Evolutionary conservation across 2,113 vertebrate species (phyloP).

Genomic region (Trogon melanurus): DNA sequence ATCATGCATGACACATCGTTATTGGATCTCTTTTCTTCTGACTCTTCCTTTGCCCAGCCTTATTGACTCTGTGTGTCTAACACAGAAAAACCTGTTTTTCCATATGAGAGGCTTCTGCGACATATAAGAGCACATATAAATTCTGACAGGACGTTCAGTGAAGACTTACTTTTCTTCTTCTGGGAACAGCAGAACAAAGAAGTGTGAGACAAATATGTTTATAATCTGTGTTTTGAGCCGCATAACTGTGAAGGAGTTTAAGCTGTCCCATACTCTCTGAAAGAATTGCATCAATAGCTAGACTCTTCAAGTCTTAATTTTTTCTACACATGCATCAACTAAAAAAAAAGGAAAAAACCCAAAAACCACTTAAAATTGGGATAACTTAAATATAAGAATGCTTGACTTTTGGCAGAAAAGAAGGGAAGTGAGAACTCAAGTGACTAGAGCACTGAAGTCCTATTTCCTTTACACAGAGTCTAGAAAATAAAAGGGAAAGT

Average conservation of each 20-base stretch:
- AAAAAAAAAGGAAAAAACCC: too few relatives aligned
- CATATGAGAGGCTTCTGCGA: neutral
- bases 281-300: neutral
- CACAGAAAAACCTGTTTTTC: neutral
- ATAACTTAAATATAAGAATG: neutral
- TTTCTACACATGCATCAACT: neutral
- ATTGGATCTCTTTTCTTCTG: neutral
- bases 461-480: neutral
- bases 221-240: neutral
- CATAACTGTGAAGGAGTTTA: neutral
- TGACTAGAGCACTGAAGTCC: neutral
- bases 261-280: neutral
- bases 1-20: fast-evolving
- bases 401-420: neutral
- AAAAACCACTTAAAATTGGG: neutral
- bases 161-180: neutral
- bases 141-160: neutral
- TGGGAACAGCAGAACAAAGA: neutral
- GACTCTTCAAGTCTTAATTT: neutral
- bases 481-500: neutral
- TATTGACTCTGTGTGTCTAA: neutral
- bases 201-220: neutral
- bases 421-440: neutral
- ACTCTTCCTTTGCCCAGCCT: neutral
- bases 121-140: neutral